A percentile compares a stretch with the other conserved stretches of the same genome.
phyloP scores from a whole-genome alignment of 2,113 vertebrate genomes.

The Sigmodon hispidus region DNA sequence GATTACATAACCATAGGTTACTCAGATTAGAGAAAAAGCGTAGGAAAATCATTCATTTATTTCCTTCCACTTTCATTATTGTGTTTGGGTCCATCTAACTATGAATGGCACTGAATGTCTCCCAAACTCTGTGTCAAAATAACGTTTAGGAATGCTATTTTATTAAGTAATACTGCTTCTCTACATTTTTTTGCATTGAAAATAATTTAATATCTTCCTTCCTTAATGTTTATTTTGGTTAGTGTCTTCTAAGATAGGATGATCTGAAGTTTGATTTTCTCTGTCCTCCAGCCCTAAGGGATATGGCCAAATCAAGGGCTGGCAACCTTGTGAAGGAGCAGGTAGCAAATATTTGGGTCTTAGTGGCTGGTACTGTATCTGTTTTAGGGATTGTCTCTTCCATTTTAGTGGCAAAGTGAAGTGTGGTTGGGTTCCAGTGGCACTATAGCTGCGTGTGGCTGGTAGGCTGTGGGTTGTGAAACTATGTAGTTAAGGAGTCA shows the following conservation, averaged over 20 bases:
- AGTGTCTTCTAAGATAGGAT: neutral
- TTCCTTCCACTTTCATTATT: neutral
- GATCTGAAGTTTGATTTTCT: neutral
- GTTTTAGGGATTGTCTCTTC: too few relatives aligned
- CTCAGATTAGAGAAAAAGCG: neutral
- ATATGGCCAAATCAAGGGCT: neutral
- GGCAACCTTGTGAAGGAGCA: neutral
- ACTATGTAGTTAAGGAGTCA: neutral
- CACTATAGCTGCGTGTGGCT: neutral
- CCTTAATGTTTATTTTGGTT: neutral
- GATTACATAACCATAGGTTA: neutral
- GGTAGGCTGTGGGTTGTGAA: neutral
- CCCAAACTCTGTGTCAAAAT: neutral
- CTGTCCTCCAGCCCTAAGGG: neutral
- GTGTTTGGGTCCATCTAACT: neutral
- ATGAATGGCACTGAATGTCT: neutral
- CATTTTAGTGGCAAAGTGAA: neutral
- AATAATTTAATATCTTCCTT: neutral
- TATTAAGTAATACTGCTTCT: neutral
- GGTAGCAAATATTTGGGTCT: neutral
- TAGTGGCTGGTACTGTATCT: rapidly evolving
- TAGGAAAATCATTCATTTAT: neutral
- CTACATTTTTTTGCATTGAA: neutral
- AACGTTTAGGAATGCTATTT: neutral
- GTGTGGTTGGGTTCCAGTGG: neutral